phyloP scores from a whole-genome alignment of 2,888 invertebrate genomes.

The Acanthosepion lycidas region DNA sequence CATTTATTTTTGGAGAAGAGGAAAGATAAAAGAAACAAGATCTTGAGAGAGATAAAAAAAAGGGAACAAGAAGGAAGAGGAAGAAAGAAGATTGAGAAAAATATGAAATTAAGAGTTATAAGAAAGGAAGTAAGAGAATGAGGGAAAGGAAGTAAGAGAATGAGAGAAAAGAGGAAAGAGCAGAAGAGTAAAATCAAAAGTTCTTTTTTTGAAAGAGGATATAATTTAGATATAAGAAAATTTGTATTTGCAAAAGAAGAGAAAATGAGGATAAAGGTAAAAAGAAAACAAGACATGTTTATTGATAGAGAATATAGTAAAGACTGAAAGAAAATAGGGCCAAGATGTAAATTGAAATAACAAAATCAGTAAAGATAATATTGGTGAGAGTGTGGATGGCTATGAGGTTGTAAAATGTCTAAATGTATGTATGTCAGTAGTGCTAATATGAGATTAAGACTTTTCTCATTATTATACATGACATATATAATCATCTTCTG shows the following conservation, averaged over 20 bases:
- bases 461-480: not conserved
- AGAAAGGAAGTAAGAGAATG: not conserved
- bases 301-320: not conserved
- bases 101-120: not conserved
- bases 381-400: not conserved
- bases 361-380: no score
- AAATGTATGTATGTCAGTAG: not conserved
- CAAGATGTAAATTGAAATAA: not conserved
- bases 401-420: not conserved
- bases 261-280: no score
- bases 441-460: not conserved
- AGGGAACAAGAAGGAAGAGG: not conserved
- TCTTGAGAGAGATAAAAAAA: not conserved
- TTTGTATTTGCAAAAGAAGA: no score
- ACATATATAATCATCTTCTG: no score
- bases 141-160: not conserved
- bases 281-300: no score
- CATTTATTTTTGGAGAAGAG: not conserved
- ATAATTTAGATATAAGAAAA: no score
- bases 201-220: no score
- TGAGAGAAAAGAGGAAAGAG: not conserved
- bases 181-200: no score
- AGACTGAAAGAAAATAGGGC: not conserved
- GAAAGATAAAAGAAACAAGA: not conserved
- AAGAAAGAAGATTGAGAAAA: not conserved